A percentile compares a stretch with the other conserved stretches of the same genome.
These are phyloP conservation scores for Spheniscus humboldti DNA, from an alignment of 2,797 vertebrate species.

Conservation along the genomic window DNA sequence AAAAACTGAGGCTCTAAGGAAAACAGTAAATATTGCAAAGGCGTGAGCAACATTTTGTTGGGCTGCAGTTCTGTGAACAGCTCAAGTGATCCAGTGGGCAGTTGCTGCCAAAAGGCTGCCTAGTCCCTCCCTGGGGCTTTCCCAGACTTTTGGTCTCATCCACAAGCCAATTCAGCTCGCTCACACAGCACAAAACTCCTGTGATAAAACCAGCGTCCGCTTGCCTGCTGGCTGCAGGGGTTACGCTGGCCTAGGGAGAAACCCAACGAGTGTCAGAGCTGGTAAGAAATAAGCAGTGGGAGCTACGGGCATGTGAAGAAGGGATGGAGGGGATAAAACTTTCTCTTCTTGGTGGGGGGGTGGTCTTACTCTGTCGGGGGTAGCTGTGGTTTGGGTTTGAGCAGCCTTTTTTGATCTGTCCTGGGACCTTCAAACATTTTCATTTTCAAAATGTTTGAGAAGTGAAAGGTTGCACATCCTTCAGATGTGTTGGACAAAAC, in stretches of 20 bases:
- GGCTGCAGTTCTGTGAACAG: background rate
- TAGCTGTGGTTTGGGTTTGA: background rate
- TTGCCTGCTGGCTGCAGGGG: background rate
- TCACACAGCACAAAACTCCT: background rate
- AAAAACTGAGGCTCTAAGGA: background rate
- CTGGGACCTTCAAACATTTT: background rate
- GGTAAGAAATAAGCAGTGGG: background rate
- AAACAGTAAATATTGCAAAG: background rate
- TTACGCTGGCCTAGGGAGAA: background rate
- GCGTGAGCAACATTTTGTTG: background rate
- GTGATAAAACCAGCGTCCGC: fast-evolving
- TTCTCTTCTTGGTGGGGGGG: background rate
- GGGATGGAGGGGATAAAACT: background rate
- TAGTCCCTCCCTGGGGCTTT: background rate
- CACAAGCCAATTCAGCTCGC: background rate
- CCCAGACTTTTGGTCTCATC: background rate
- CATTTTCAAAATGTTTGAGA: background rate
- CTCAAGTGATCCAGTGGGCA: background rate
- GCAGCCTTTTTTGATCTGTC: background rate
- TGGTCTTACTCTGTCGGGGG: background rate
- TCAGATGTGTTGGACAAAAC: background rate
- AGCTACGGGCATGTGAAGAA: background rate
- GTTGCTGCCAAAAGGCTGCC: background rate
- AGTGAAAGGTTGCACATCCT: background rate
- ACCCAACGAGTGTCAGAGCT: background rate